phyloP scores from a whole-genome alignment of 2,888 invertebrate genomes.

The Tenthredo scrophulariae region DNA sequence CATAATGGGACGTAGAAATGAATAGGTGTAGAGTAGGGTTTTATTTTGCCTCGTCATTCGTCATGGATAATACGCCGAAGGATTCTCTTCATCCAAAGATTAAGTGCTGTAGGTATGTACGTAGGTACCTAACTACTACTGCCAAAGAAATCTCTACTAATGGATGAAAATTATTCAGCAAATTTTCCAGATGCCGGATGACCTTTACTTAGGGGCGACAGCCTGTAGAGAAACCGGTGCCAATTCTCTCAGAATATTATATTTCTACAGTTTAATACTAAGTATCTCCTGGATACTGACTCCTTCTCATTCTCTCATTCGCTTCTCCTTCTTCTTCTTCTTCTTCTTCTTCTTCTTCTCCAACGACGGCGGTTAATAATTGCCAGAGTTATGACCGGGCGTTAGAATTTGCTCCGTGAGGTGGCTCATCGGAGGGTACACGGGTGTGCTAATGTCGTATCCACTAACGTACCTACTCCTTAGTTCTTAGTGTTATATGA shows the following conservation, averaged over 20 bases:
- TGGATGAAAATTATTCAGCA: slow-evolving; percentile 72
- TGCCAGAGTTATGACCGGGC: slow-evolving; percentile 42
- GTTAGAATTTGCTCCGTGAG: background rate
- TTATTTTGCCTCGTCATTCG: slow-evolving; percentile 70
- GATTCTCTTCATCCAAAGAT: slow-evolving; percentile 53
- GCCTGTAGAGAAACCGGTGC: slow-evolving; percentile 28
- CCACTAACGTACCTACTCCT: background rate
- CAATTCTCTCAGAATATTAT: slow-evolving; percentile 20
- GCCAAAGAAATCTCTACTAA: slow-evolving; percentile 68
- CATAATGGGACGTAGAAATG: slow-evolving; percentile 70
- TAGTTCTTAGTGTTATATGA: slow-evolving; percentile 21
- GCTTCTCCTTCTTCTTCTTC: slow-evolving; percentile 16
- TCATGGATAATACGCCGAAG: slow-evolving; percentile 66
- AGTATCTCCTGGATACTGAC: slow-evolving; percentile 14
- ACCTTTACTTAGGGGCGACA: slow-evolving; percentile 46
- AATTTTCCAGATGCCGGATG: slow-evolving; percentile 59
- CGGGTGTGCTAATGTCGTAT: background rate
- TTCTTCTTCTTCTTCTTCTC: slow-evolving; percentile 17
- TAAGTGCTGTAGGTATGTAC: slow-evolving; percentile 25
- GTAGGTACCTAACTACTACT: slow-evolving; percentile 39
- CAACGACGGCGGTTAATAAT: background rate
- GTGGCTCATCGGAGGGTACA: slow-evolving; percentile 4
- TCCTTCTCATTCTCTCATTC: background rate
- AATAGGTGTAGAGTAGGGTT: slow-evolving; percentile 66
- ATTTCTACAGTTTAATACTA: slow-evolving; percentile 25